Evolutionary conservation across 2,113 vertebrate species (phyloP).

Genomic region (Podilymbus podiceps): DNA sequence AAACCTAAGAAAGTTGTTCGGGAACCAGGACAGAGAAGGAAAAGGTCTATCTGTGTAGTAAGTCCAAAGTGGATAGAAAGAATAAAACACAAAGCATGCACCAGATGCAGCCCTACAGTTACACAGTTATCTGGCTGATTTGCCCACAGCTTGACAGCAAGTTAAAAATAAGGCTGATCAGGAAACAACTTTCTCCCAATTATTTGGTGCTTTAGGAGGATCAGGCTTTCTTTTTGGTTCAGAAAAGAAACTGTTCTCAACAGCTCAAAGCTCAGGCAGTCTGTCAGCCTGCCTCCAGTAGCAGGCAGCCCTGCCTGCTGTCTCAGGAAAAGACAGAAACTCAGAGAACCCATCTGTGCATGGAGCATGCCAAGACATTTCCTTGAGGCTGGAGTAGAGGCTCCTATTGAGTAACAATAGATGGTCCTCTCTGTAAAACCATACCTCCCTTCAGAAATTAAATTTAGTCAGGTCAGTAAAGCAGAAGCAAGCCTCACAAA

Average conservation of each 20-base stretch:
- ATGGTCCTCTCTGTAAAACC: background rate
- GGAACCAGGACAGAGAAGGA: background rate
- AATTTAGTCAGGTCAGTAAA: background rate
- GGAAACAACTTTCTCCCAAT: background rate
- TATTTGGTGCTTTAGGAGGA: background rate
- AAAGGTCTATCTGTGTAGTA: background rate
- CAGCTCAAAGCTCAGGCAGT: background rate
- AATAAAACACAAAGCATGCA: background rate
- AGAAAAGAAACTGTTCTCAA: background rate
- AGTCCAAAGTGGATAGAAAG: background rate
- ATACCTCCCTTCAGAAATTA: background rate
- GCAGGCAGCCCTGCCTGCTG: background rate
- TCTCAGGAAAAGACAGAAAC: background rate
- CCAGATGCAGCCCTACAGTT: background rate
- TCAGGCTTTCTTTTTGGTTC: background rate
- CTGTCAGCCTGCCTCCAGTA: background rate
- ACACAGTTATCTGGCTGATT: background rate
- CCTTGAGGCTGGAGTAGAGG: background rate
- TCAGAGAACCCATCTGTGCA: background rate
- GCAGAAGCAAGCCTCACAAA: background rate
- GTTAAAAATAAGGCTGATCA: background rate
- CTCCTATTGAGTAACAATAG: background rate
- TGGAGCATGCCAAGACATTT: background rate
- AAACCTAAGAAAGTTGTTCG: background rate
- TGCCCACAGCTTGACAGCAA: background rate